Evolutionary conservation across 2,888 invertebrate genomes (phyloP), one percentile per base, ranked within the genome.

Genomic region (Chalcosyrphus nemorum): DNA sequence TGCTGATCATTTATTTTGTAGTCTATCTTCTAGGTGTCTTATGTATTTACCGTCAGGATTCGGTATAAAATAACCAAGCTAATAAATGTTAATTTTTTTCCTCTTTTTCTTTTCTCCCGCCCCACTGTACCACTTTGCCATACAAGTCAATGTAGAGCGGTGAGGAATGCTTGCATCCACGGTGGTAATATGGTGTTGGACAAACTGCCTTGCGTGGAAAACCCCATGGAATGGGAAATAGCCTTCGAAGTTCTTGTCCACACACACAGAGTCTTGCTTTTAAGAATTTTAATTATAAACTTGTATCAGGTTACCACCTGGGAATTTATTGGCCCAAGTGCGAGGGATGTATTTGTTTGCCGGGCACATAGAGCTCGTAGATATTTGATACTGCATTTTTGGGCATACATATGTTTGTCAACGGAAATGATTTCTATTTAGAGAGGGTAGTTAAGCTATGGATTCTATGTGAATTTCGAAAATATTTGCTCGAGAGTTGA

Each of bases 231-330:
- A 74, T 66, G 74, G 66, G 41, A 61, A 27, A 47, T 21, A 50
- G 65, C 72, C 59, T 77, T 70, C 41, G 27, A 35, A 47, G 68
- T 47, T 29, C 27, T 70, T 70, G 32, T 56, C 32, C 19, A 56
- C 32, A 59, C 17, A 38, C 13, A 13, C 9, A 65, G 29, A 29
- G 17, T 47, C 54, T 45, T 66, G 52, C 21, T 56, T 70, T 76
- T 47, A n/a, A 21, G 45, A 15, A 19, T 32, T 66, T 74, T 66
- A 66, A 72, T 72, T 77, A 41, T 43, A 82, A 82, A 77, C 78
- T 47, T 59, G 81, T 66, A 71, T 72, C 54, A 21, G 27, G 38
- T 77, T 61, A 78, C 71, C 72, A 82, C 81, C 81, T 82, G 81
- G 71, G 81, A 77, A 82, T 82, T 76, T 70, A 29, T 11, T 5